Percentiles rank a stretch among this genome's conserved stretches.
Evolutionary conservation across 1,140 invertebrate genomes (phyloP).

Genomic region (Drosophila tropicalis): DNA sequence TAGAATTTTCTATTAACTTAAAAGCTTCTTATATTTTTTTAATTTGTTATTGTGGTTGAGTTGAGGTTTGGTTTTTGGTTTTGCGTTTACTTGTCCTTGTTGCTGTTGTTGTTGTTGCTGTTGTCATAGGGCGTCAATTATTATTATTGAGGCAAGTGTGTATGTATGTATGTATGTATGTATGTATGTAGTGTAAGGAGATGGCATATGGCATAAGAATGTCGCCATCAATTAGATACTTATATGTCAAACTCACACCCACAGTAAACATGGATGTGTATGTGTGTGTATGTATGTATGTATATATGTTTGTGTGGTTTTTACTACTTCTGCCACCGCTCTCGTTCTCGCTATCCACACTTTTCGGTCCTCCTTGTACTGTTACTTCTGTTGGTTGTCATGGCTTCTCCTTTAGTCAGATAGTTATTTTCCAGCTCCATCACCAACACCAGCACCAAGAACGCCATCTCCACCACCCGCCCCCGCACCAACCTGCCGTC

Average conservation of each 20-base stretch:
- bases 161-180: too few relatives aligned
- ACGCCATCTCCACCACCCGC: background rate
- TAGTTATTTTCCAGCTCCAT: background rate
- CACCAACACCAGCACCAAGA: too few relatives aligned
- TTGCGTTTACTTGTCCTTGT: conserved; percentile 19
- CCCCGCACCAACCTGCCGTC: background rate
- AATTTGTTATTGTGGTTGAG: conserved; percentile 72
- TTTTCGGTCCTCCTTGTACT: background rate
- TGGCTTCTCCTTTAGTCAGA: background rate
- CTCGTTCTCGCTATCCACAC: too few relatives aligned
- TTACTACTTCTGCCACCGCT: background rate
- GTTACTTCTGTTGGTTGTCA: conserved; percentile 11
- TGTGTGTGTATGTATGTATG: too few relatives aligned
- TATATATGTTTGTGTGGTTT: background rate
- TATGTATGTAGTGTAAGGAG: background rate
- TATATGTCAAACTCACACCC: background rate
- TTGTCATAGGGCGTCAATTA: conserved; percentile 21
- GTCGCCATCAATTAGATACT: conserved; percentile 65
- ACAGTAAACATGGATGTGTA: background rate
- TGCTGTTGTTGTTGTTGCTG: conserved; percentile 13
- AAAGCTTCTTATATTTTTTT: conserved; percentile 82
- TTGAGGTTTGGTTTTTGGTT: conserved; percentile 14
- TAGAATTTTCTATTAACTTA: conserved; percentile 76
- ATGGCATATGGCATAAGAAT: conserved; percentile 35
- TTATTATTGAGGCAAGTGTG: conserved; percentile 30